These are phyloP conservation scores for Anarhynchus alexandrinus DNA, from an alignment of 2,113 vertebrate genomes.

Conservation along the genomic window DNA sequence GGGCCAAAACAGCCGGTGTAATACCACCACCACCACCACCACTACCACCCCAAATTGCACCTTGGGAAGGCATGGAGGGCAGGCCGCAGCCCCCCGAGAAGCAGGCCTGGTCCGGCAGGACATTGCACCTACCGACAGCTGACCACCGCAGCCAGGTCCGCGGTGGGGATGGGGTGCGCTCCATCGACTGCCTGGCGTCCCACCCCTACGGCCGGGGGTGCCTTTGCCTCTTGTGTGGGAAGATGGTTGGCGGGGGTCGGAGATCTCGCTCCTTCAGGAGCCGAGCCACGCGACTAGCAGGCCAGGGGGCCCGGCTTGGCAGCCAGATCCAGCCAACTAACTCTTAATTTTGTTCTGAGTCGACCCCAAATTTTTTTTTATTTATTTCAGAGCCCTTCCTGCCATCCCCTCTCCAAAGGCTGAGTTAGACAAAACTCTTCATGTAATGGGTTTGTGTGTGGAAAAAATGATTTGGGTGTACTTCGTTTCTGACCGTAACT, in stretches of 20 bases:
- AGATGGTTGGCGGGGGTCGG: background rate
- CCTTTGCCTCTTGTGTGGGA: background rate
- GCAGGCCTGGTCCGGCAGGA: background rate
- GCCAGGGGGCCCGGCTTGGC: accelerated
- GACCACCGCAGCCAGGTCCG: accelerated
- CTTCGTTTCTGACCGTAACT: background rate
- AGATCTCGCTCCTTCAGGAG: background rate
- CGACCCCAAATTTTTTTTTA: background rate
- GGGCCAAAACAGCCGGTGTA: too few species aligned
- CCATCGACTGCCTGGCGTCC: too few species aligned
- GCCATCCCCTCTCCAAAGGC: background rate
- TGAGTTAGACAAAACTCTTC: background rate
- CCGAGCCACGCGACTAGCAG: accelerated
- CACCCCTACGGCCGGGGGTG: too few species aligned
- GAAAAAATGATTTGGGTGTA: background rate
- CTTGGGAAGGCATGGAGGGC: background rate
- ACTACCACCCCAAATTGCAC: background rate
- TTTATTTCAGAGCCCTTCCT: background rate
- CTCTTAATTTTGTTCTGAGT: background rate
- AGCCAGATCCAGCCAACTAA: background rate
- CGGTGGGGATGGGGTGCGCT: accelerated
- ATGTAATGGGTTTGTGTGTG: background rate
- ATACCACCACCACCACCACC: too few species aligned
- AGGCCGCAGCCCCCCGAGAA: too few species aligned
- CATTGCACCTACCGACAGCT: too few species aligned